phyloP scores from a whole-genome alignment of 2,888 invertebrate genomes.

The Dryocosmus kuriphilus region DNA sequence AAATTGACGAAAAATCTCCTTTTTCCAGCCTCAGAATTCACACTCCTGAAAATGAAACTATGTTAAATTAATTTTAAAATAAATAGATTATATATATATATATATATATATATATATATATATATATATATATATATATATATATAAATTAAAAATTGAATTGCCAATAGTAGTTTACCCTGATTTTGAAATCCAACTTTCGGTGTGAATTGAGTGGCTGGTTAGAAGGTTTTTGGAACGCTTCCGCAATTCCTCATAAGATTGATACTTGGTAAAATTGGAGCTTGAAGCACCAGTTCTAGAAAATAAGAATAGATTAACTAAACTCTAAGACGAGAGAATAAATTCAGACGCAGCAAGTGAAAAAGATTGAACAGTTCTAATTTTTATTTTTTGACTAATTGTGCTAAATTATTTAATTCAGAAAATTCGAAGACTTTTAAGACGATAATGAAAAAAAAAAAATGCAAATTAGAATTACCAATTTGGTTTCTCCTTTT shows the following conservation, averaged over 20 bases:
- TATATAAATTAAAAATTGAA: not conserved
- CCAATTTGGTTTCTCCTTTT: no score
- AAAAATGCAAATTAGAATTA: conserved; percentile 31
- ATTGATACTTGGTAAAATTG: conserved; percentile 26
- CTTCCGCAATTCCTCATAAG: conserved; percentile 50
- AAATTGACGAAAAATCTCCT: not conserved
- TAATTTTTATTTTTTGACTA: not conserved
- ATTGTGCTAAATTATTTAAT: not conserved
- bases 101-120: no score
- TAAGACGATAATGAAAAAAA: not conserved
- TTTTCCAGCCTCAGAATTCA: not conserved
- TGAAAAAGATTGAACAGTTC: conserved; percentile 12
- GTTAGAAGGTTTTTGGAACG: conserved; percentile 5
- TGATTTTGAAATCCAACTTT: not conserved
- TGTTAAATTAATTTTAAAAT: not conserved
- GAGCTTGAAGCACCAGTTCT: conserved; percentile 33
- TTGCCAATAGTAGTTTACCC: not conserved
- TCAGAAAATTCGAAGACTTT: not conserved
- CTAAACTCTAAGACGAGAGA: not conserved
- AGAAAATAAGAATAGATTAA: conserved; percentile 17
- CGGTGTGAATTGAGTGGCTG: not conserved
- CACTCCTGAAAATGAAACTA: not conserved
- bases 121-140: no score
- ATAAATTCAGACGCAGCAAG: not conserved
- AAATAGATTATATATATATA: no score